phyloP scores from a whole-genome alignment of 2,797 vertebrate genomes.

The Falco concolor region DNA sequence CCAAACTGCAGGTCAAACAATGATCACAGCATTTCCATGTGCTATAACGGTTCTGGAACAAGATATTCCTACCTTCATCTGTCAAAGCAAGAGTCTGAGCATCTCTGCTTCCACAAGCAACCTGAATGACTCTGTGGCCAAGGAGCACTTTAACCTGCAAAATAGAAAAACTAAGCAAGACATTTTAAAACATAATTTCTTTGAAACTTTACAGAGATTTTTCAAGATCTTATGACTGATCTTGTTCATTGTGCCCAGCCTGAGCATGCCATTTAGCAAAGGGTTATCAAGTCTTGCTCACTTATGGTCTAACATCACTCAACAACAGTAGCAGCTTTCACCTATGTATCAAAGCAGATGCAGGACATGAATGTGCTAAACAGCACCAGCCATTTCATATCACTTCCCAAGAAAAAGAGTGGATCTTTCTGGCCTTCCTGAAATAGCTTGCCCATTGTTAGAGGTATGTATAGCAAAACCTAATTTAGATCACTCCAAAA shows the following conservation, averaged over 20 bases:
- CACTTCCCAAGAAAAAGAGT: not conserved
- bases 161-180: not conserved
- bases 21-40: not conserved
- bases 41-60: not conserved
- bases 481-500: not conserved
- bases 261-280: not conserved
- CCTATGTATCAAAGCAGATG: not conserved
- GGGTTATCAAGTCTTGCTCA: not conserved
- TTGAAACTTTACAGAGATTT: not conserved
- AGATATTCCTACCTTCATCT: slow-evolving; percentile 85
- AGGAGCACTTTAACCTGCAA: slow-evolving; percentile 93
- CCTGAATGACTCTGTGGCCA: slow-evolving; percentile 94
- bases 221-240: not conserved
- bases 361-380: not conserved
- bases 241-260: not conserved
- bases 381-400: not conserved
- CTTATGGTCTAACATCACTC: not conserved
- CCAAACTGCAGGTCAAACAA: not conserved
- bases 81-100: slow-evolving; percentile 96
- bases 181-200: no score
- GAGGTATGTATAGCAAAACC: not conserved
- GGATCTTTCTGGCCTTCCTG: not conserved
- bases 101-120: slow-evolving; percentile 96
- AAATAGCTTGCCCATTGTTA: not conserved
- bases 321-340: not conserved